Conservation (phyloP, 2,888 invertebrate genomes). For the Phengaris arion region DNA sequence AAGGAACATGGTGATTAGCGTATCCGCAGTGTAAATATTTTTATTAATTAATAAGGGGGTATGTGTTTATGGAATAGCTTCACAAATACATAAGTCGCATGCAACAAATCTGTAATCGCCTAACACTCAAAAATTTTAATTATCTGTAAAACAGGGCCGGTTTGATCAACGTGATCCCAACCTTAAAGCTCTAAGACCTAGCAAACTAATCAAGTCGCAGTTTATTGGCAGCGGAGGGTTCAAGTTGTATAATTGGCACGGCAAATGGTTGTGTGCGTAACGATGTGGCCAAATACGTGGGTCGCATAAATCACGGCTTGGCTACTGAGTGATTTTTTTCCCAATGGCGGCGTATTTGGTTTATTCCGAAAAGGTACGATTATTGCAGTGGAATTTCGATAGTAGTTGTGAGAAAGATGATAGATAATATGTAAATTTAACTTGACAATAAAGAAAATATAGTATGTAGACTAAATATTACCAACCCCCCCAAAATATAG, state of each 20-base stretch:
- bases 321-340: background rate
- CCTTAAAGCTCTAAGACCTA: background rate
- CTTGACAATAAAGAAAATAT: too few relatives aligned
- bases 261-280: slow-evolving; percentile 3
- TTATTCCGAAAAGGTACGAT: background rate
- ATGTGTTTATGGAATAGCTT: too few relatives aligned
- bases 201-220: background rate
- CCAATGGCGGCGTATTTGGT: background rate
- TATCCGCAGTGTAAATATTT: too few relatives aligned
- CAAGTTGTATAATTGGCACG: slow-evolving; percentile 15
- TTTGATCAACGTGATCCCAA: background rate
- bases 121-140: too few relatives aligned
- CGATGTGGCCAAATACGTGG: slow-evolving; percentile 40
- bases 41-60: too few relatives aligned
- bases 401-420: background rate
- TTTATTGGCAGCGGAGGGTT: background rate
- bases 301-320: slow-evolving; percentile 41
- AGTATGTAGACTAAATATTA: too few relatives aligned
- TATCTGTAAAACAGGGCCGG: background rate
- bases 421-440: too few relatives aligned
- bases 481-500: too few relatives aligned
- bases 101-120: too few relatives aligned
- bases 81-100: too few relatives aligned
- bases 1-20: too few relatives aligned
- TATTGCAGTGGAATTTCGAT: background rate